Conservation (phyloP, 2,113 vertebrate species). For the Daboia siamensis region DNA sequence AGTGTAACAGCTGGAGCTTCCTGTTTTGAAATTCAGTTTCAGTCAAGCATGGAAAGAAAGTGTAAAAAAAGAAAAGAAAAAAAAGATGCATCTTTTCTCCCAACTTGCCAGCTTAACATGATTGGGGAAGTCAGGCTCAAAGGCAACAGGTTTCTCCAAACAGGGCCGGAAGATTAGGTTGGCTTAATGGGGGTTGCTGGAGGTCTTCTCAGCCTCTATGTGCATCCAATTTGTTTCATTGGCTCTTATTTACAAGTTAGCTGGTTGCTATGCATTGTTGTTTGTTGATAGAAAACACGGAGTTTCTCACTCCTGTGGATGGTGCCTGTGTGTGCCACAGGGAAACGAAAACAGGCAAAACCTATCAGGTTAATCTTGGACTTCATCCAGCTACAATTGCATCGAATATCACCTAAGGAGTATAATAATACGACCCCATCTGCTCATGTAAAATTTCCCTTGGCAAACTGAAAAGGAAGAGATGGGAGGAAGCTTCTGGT, state of each 20-base stretch:
- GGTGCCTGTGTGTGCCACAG: background rate
- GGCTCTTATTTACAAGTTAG: slow-evolving; percentile 73
- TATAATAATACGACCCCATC: background rate
- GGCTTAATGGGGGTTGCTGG: slow-evolving; percentile 74
- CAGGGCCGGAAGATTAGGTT: slow-evolving; percentile 65
- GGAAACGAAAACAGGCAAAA: background rate
- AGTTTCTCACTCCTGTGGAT: background rate
- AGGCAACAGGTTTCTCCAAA: background rate
- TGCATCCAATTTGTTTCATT: slow-evolving; percentile 56
- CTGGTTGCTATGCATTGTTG: slow-evolving; percentile 54
- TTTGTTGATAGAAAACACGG: slow-evolving; percentile 5
- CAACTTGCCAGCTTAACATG: slow-evolving; percentile 61
- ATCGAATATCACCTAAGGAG: background rate
- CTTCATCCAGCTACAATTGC: background rate
- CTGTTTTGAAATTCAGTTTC: slow-evolving; percentile 73
- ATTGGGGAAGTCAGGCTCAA: background rate
- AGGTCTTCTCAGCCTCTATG: slow-evolving; percentile 60
- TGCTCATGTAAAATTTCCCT: background rate
- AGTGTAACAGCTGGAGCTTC: slow-evolving; percentile 75
- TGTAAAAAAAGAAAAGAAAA: slow-evolving; percentile 57
- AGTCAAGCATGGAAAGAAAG: slow-evolving; percentile 73
- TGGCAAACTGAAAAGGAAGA: background rate
- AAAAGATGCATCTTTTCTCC: slow-evolving; percentile 63
- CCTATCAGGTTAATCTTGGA: background rate
- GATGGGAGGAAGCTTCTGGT: background rate